Conservation (phyloP, 1,140 invertebrate genomes). For the Patella vulgata region DNA sequence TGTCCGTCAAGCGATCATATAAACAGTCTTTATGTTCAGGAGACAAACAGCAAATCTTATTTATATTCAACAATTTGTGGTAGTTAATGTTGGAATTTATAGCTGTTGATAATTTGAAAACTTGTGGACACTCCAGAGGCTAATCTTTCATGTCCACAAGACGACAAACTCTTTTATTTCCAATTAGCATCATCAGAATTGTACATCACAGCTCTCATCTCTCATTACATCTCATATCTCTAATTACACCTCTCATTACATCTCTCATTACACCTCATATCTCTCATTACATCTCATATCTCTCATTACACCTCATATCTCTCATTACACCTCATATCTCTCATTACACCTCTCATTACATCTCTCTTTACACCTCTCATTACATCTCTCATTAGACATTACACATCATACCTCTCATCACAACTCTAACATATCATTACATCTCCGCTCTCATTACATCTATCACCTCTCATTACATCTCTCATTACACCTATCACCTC, state of each 20-base stretch:
- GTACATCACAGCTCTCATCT: too few species aligned
- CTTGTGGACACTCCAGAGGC: too few species aligned
- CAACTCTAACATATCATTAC: not conserved
- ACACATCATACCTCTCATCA: not conserved
- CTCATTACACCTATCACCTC: conserved; percentile 1
- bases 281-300: not conserved
- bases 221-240: not conserved
- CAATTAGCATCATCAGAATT: too few species aligned
- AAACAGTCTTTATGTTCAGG: too few species aligned
- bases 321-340: not conserved
- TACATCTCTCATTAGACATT: not conserved
- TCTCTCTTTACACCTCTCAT: conserved; percentile 3
- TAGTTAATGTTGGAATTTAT: too few species aligned
- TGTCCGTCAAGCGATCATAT: too few species aligned
- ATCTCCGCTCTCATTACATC: not conserved
- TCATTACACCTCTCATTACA: not conserved
- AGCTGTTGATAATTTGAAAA: too few species aligned
- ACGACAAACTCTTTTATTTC: too few species aligned
- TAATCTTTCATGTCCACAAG: too few species aligned
- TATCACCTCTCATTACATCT: not conserved
- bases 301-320: conserved; percentile 3
- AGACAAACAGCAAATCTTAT: too few species aligned
- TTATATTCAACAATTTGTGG: too few species aligned
- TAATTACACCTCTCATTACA: not conserved
- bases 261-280: not conserved